Base-by-base conservation (phyloP, 1,140 invertebrate species). In the Hylaeus volcanicus region DNA sequence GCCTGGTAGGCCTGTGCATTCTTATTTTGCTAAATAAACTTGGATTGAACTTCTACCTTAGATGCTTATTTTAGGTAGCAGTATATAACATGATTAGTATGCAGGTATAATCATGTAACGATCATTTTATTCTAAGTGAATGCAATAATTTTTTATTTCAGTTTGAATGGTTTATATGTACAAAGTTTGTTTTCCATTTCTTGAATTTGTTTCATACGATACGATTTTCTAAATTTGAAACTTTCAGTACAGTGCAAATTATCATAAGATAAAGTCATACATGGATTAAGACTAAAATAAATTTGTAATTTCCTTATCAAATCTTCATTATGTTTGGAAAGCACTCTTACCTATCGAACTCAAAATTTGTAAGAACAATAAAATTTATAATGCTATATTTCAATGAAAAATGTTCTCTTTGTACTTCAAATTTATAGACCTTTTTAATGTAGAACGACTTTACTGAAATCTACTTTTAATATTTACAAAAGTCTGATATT, bases 401-500 rank as follows among this genome's bases (percentile, higher is more conserved):
- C 43, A n/a, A 74, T 68, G 15, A 66, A 74, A 51, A 60, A 72
- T 76, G 39, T 75, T 76, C 80, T 37, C 58, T 81, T 71, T 80
- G 45, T 83, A 84, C 79, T 81, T 81, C 58, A 74, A 51, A 68
- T 66, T 66, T 78, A 77, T 81, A 74, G 41, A 64, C 76, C 81
- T 61, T 74, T 51, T 75, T 58, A 14, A 55, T 56, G 56, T 74
- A 81, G 65, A 84, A 64, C 73, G 53, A 86, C 63, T 81, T 66
- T 68, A 80, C 55, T 55, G 26, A 74, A 45, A 68, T 60, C 72
- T 69, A 80, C 73, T 68, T 85, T 86, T 86, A 74, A 81, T 11
- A 1, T 86, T 83, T 74, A 74, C 41, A 48, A 74, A 86, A 85
- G 84, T 84, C 60, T 85, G 79, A 82, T 78, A 77, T 74, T 70